phyloP scores from a whole-genome alignment of 2,888 invertebrate species.

The Acanthosepion esculentum region DNA sequence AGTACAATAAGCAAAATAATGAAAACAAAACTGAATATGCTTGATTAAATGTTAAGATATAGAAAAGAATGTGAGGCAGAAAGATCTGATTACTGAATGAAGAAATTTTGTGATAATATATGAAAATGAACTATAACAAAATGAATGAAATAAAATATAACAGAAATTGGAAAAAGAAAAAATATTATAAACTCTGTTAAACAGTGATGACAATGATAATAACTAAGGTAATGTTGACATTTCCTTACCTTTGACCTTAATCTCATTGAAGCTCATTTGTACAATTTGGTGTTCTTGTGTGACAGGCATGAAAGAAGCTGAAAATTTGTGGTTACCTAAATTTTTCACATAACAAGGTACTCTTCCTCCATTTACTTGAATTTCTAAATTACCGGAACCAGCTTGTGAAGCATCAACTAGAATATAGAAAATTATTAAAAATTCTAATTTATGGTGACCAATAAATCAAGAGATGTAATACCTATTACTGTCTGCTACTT shows the following conservation, averaged over 20 bases:
- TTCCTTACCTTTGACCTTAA: constrained; percentile 81
- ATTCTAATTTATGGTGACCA: too few species aligned
- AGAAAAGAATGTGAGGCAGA: neutral
- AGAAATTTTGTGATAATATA: too few species aligned
- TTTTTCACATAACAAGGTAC: constrained; percentile 81
- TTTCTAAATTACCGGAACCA: constrained; percentile 98
- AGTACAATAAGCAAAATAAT: too few species aligned
- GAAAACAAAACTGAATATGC: too few species aligned
- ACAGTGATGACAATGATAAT: neutral
- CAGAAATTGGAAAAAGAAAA: too few species aligned
- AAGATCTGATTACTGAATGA: neutral
- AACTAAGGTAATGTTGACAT: neutral
- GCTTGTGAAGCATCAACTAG: constrained; percentile 95
- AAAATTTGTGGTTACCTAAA: constrained; percentile 91
- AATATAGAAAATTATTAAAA: constrained; percentile 44
- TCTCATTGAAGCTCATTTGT: constrained; percentile 95
- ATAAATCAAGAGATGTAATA: too few species aligned
- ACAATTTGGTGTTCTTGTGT: constrained; percentile 93
- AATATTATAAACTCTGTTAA: too few species aligned
- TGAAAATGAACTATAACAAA: too few species aligned
- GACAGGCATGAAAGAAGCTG: constrained; percentile 96
- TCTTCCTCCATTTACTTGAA: constrained; percentile 96
- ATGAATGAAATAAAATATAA: too few species aligned
- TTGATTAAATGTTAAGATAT: too few species aligned
- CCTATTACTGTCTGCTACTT: too few species aligned